Percentiles rank a stretch among this genome's conserved stretches.
Conservation (phyloP, 2,113 vertebrate genomes). For the Meles meles region DNA sequence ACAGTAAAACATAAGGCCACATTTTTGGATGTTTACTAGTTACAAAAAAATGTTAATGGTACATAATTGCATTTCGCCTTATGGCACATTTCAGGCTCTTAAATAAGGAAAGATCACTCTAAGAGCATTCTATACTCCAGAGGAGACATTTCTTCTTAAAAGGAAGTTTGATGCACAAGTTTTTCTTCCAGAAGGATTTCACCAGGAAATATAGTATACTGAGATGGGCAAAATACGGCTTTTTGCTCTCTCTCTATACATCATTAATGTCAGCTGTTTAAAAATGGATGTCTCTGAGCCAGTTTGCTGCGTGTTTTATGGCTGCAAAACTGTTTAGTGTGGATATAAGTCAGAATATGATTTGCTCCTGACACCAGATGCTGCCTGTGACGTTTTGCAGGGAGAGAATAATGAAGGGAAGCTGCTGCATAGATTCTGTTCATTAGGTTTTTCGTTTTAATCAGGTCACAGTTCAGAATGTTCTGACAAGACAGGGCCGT, state of each 20-base stretch:
- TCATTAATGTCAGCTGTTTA: constrained; percentile 76
- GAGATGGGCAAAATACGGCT: constrained; percentile 64
- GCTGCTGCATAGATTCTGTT: constrained; percentile 64
- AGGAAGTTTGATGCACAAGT: constrained; percentile 60
- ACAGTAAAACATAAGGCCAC: constrained; percentile 55
- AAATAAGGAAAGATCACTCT: constrained; percentile 58
- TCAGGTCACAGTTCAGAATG: constrained; percentile 87
- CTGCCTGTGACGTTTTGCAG: constrained; percentile 63
- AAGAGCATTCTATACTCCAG: constrained; percentile 39
- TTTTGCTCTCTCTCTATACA: constrained; percentile 54
- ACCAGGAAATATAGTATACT: constrained; percentile 52
- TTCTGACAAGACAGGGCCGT: constrained; percentile 86
- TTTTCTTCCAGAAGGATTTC: constrained; percentile 57
- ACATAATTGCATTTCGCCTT: constrained; percentile 65
- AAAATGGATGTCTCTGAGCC: constrained; percentile 69
- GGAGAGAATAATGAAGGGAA: constrained; percentile 73
- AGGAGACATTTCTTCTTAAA: constrained; percentile 44
- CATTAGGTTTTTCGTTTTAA: constrained; percentile 80
- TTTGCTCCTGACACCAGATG: constrained; percentile 75
- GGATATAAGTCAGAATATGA: constrained; percentile 71
- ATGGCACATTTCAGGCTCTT: constrained; percentile 53
- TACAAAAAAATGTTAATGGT: constrained; percentile 73
- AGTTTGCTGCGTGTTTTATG: constrained; percentile 61
- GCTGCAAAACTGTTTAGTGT: constrained; percentile 66
- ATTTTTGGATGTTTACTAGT: constrained; percentile 29